A percentile compares a stretch with the other conserved stretches of the same genome.
These are phyloP conservation scores for Oreamnos americanus DNA, from an alignment of 2,113 vertebrate genomes.

Conservation along the genomic window DNA sequence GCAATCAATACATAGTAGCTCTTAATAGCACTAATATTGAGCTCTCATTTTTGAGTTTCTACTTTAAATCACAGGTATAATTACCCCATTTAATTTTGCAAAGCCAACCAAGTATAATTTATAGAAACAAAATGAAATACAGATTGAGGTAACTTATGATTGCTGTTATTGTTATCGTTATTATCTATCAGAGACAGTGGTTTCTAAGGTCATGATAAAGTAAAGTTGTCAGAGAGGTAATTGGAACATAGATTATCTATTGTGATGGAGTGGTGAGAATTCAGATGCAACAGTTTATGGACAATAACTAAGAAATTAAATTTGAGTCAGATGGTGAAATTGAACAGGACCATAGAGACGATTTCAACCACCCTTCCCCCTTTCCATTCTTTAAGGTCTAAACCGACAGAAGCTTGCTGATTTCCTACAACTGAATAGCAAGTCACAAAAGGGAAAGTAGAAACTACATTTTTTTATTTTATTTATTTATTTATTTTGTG, in stretches of 20 bases:
- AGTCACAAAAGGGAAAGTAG: not conserved
- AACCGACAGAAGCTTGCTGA: not conserved
- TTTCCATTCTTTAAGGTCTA: not conserved
- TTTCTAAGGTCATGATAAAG: not conserved
- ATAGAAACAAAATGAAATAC: conserved; percentile 1
- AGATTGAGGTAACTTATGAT: not conserved
- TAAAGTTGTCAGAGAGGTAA: not conserved
- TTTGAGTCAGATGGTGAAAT: not conserved
- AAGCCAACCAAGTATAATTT: not conserved
- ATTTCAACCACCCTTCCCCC: not conserved
- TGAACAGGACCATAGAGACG: not conserved
- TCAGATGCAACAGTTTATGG: not conserved
- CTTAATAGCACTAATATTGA: not conserved
- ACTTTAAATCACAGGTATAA: not conserved
- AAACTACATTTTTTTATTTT: not conserved
- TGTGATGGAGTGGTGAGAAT: not conserved
- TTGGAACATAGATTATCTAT: not conserved
- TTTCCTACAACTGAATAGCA: not conserved
- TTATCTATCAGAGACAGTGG: not conserved
- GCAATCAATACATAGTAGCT: not conserved
- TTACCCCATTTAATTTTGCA: not conserved
- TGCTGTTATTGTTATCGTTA: not conserved
- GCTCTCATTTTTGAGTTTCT: not conserved
- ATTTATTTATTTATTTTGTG: no score
- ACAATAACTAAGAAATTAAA: not conserved